Conservation (phyloP, 2,797 vertebrate genomes). For the Diglossa cyanea region DNA sequence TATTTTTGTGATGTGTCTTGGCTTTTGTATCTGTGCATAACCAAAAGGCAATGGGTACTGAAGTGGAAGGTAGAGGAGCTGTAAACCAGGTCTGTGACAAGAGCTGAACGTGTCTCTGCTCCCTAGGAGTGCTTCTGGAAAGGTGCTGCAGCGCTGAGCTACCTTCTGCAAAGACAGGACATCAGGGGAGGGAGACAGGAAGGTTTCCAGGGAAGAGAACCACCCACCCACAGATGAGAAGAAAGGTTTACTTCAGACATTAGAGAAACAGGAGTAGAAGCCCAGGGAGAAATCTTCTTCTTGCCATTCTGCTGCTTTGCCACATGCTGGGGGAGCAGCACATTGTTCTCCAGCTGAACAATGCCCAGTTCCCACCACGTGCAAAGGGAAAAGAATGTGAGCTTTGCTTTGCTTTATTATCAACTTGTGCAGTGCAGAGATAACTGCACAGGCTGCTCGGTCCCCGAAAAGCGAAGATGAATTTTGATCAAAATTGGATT, state of each 20-base stretch:
- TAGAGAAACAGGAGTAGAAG: neutral
- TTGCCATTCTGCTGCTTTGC: slow-evolving; percentile 7
- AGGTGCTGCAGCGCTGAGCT: neutral
- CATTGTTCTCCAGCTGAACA: slow-evolving; percentile 54
- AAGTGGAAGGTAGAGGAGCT: neutral
- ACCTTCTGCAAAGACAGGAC: neutral
- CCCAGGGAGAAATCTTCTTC: neutral
- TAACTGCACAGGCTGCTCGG: neutral
- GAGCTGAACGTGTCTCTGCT: neutral
- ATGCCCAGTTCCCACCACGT: neutral
- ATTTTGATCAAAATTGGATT: slow-evolving; percentile 68
- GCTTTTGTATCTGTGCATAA: neutral
- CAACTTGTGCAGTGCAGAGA: slow-evolving; percentile 41
- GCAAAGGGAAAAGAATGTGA: slow-evolving; percentile 30
- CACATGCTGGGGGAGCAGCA: neutral
- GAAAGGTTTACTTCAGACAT: neutral
- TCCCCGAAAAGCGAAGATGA: slow-evolving; percentile 48
- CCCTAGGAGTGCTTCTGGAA: neutral
- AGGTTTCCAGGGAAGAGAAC: neutral
- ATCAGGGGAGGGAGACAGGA: neutral
- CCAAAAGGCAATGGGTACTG: neutral
- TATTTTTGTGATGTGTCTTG: neutral
- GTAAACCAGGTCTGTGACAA: neutral
- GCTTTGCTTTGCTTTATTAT: slow-evolving; percentile 39
- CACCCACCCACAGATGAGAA: neutral